A percentile compares a stretch with the other conserved stretches of the same genome.
phyloP scores from a whole-genome alignment of 2,113 vertebrate species.

The Daboia siamensis region DNA sequence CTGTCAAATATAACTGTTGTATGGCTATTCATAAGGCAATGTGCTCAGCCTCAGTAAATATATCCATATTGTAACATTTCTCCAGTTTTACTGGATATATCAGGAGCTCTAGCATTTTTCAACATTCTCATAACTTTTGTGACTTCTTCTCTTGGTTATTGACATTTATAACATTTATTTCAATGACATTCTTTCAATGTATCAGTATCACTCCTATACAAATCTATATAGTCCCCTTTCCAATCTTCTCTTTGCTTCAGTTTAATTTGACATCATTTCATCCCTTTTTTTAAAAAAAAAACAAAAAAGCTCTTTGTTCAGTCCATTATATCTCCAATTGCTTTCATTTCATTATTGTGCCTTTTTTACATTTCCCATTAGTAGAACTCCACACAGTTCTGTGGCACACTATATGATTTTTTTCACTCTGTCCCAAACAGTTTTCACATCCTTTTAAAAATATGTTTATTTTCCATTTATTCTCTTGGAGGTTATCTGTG shows the following conservation, averaged over 20 bases:
- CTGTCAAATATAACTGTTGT: neutral
- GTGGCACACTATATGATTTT: neutral
- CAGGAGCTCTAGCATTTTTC: neutral
- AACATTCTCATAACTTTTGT: neutral
- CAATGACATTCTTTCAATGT: neutral
- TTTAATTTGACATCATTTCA: neutral
- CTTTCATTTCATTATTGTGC: neutral
- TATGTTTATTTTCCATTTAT: neutral
- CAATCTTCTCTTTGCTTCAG: neutral
- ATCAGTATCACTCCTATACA: neutral
- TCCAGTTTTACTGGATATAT: neutral
- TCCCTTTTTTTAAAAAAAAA: neutral
- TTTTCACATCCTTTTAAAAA: neutral
- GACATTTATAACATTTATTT: neutral
- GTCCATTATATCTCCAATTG: neutral
- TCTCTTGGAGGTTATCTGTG: neutral
- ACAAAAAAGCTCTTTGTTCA: neutral
- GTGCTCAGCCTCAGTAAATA: neutral
- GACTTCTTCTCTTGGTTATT: neutral
- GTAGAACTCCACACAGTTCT: neutral
- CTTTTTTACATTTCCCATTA: neutral
- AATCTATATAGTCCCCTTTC: neutral
- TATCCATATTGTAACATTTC: neutral
- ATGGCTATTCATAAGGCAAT: neutral
- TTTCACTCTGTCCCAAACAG: neutral